These are phyloP conservation scores for Silvanus unidentatus DNA, from an alignment of 2,888 invertebrate species.

Conservation along the genomic window DNA sequence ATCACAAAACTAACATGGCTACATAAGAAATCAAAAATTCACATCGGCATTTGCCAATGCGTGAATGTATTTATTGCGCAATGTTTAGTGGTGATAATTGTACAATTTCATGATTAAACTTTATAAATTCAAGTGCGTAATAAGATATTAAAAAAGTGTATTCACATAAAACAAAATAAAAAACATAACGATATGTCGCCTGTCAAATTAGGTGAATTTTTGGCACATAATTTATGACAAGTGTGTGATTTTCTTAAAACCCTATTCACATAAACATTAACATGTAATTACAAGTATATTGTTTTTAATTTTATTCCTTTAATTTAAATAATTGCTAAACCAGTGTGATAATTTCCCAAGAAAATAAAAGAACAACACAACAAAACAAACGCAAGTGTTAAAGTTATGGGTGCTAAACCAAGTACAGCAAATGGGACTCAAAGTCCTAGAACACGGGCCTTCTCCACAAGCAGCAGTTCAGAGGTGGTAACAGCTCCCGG, in stretches of 20 bases:
- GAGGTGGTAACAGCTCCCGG: conserved; percentile 35
- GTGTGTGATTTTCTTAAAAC: conserved; percentile 20
- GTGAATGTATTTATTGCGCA: conserved; percentile 16
- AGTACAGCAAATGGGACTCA: conserved; percentile 72
- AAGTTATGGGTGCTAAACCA: conserved; percentile 74
- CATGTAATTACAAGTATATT: conserved; percentile 20
- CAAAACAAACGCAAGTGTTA: neutral
- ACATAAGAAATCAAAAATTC: conserved; percentile 7
- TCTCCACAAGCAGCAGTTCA: conserved; percentile 59
- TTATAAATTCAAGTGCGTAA: conserved; percentile 2
- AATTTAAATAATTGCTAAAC: conserved; percentile 7
- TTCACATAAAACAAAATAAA: conserved; percentile 11
- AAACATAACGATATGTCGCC: conserved; percentile 49
- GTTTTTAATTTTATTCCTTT: conserved; percentile 5
- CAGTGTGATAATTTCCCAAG: conserved; percentile 9
- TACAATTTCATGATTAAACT: conserved; percentile 12
- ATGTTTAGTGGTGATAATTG: conserved; percentile 16
- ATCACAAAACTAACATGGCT: no score
- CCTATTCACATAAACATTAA: conserved; percentile 11
- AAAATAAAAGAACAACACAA: no score
- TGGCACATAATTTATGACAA: conserved; percentile 48
- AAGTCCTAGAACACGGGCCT: conserved; percentile 68
- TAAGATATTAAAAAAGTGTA: no score
- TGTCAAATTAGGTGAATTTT: conserved; percentile 47
- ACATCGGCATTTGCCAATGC: conserved; percentile 26